Conservation (phyloP, 2,888 invertebrate species). For the Prosapia bicincta region DNA sequence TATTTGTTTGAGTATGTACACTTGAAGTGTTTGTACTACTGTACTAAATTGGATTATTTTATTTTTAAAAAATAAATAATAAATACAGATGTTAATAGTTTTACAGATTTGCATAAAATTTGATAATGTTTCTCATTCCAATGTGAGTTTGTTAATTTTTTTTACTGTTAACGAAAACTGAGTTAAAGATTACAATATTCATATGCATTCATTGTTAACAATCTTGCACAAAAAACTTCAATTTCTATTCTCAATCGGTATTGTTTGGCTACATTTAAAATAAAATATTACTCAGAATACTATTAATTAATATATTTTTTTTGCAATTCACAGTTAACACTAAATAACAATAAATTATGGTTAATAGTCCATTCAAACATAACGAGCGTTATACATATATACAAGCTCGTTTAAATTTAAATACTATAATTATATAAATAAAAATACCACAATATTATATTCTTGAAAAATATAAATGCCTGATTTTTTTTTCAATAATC, state of each 20-base stretch:
- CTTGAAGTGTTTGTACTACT: background rate
- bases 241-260: background rate
- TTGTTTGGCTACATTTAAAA: background rate
- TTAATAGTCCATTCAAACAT: background rate
- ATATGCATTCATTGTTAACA: background rate
- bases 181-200: background rate
- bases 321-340: background rate
- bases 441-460: background rate
- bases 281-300: background rate
- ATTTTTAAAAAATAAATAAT: background rate
- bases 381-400: background rate
- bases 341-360: constrained; percentile 2
- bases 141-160: background rate
- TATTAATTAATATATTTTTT: background rate
- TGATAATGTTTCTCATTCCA: too few species aligned
- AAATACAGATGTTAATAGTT: background rate
- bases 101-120: too few species aligned
- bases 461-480: background rate
- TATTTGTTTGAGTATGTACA: background rate
- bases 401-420: background rate
- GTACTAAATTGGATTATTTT: background rate
- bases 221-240: background rate
- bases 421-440: background rate
- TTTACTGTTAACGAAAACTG: background rate
- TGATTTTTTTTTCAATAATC: background rate